Evolutionary conservation across 2,797 vertebrate species (phyloP), one percentile per base, ranked within the genome.

Genomic region (Margarornis squamiger): DNA sequence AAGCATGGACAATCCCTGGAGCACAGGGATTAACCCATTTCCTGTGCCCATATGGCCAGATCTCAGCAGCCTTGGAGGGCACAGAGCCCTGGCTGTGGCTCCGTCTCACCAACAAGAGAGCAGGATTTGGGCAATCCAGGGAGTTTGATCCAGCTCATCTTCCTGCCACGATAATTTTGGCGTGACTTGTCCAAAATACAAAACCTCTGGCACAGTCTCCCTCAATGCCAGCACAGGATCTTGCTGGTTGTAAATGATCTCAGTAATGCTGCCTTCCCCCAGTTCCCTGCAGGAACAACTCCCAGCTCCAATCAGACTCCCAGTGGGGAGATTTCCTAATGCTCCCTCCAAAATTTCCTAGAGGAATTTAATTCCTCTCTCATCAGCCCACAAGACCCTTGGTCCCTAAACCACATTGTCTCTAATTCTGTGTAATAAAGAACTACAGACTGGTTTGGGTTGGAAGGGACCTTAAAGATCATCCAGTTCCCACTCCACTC

Each of bases 21-120:
- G 74, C 57, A 0, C n/a, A 4, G 65, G 90, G 87, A 96, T 94
- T 87, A 91, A 86, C 93, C 94, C 93, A 88, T 24, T 94, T 96
- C 92, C 86, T 5, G 0, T 51, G 86, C 88, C 70, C 75, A 51
- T 48, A 67, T 34, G 86, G 93, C 70, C 88, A 32, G 61, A 36
- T 6, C 24, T 22, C 75, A 9, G 88, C 55, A 61, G 65, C 45
- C 32, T 48, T 0, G 6, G 14, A 38, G 68, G 36, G 36, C 0
- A 1, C 48, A 68, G 43, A 70, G 70, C 45, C 1, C 46, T 49
- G 51, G 6, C 11, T 0, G 17, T 9, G 5, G 23, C 61, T 68
- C 52, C 67, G 9, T 43, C 91, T 49, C 61, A 15, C 1, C 2
- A 26, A 18, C 36, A 18, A 3, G 7, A 27, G 45, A 36, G 32